Evolutionary conservation across 2,113 vertebrate genomes (phyloP), one percentile per base, ranked within the genome.

Genomic region (Syngnathoides biaculeatus): DNA sequence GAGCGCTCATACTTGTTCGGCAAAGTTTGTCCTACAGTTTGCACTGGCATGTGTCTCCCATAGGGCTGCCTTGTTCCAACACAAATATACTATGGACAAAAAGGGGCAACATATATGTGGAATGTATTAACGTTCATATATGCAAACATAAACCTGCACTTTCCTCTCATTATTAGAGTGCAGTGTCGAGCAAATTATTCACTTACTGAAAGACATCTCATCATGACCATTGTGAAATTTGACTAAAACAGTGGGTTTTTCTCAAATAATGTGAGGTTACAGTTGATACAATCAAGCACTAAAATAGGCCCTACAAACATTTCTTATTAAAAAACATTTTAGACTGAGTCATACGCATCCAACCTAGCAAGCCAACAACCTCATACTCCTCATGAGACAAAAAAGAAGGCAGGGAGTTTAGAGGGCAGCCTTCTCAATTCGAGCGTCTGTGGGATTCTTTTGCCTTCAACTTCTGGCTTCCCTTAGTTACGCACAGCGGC

Each of bases 401-500:
- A 69, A 64, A 79, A 60, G 67, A 58, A 53, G 59, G 68, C 3
- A 58, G 43, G 42, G 66, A 39, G 72, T 78, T 69, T 71, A 65
- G 72, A 65, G 71, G 72, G 69, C 83, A 89, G 81, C 63, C 66
- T 84, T 89, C 86, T 77, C 76, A 79, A 11, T 59, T 52, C 68
- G 68, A 79, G 85, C 84, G 84, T 86, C 85, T 52, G 88, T 73
- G 89, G 89, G 92, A 94, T 87, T 84, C 86, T 84, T 79, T 60
- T 56, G 79, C 90, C 90, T 90, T 90, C 92, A 89, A 91, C 88
- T 90, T 85, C 88, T 79, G 85, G 92, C 92, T 92, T 92, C 93
- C 94, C 90, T 91, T 89, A 91, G 93, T 92, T 92, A 94, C 92
- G 92, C 92, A 90, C 89, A 89, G 93, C 92, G 93, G 94, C 96